Conservation (phyloP, 1,140 invertebrate genomes). For the Zaprionus camerounensis region DNA sequence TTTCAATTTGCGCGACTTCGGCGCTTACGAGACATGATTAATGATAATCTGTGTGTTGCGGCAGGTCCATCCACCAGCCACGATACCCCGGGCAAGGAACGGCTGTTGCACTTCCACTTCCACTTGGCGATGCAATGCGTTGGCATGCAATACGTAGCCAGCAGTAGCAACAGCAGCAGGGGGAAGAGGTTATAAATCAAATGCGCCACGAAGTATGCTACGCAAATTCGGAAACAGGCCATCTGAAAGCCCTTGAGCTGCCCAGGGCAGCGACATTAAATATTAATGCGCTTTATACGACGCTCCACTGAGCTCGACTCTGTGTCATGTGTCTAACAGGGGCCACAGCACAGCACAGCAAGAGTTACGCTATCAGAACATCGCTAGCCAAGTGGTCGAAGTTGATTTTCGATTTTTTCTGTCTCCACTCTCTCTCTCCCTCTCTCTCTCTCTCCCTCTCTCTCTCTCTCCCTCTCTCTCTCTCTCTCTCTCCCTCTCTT, state of each 20-base stretch:
- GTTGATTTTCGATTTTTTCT: background rate
- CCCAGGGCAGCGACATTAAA: conserved; percentile 46
- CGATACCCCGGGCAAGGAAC: background rate
- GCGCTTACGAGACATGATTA: conserved; percentile 7
- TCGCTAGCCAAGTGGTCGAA: background rate
- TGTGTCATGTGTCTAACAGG: background rate
- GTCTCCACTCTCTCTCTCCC: too few species aligned
- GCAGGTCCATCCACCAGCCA: background rate
- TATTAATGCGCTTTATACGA: conserved; percentile 67
- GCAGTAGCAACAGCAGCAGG: background rate
- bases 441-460: too few species aligned
- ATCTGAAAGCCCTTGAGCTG: conserved; percentile 10
- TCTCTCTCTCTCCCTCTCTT: too few species aligned
- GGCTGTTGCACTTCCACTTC: conserved; percentile 5
- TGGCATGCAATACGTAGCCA: background rate
- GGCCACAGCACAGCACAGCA: background rate
- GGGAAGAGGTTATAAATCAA: conserved; percentile 56
- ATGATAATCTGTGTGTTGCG: background rate
- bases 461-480: too few species aligned
- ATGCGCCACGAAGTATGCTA: conserved; percentile 54
- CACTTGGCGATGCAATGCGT: background rate
- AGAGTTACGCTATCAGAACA: background rate
- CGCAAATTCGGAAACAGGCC: conserved; percentile 39
- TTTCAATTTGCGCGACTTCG: background rate
- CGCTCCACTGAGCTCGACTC: conserved; percentile 50